Percentiles rank a stretch among this genome's conserved stretches.
Conservation (phyloP, 2,113 vertebrate genomes). For the Anoura caudifer region DNA sequence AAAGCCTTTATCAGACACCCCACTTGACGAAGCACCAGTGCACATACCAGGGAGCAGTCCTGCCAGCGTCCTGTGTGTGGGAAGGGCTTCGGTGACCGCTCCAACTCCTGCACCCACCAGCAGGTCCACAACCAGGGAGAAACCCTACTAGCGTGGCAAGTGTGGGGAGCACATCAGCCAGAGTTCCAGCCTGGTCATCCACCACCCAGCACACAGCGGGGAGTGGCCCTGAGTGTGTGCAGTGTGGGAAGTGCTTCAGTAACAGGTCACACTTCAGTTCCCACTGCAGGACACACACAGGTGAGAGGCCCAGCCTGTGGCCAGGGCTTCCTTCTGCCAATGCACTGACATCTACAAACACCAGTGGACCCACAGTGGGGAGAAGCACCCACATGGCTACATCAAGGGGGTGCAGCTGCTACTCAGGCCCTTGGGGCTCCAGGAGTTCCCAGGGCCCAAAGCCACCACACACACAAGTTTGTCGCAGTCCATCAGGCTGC, state of each 20-base stretch:
- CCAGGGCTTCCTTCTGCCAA: conserved; percentile 85
- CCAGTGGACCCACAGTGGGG: conserved; percentile 74
- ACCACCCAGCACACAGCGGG: conserved; percentile 14
- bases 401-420: neutral
- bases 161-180: conserved; percentile 38
- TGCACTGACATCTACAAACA: conserved; percentile 84
- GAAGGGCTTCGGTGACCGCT: conserved; percentile 46
- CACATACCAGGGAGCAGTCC: conserved; percentile 73
- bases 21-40: conserved; percentile 47
- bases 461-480: neutral
- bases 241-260: conserved; percentile 41
- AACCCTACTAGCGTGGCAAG: neutral
- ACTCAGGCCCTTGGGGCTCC: neutral
- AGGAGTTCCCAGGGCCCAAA: neutral
- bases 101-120: conserved; percentile 47
- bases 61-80: conserved; percentile 77
- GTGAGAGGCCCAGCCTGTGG: conserved; percentile 81
- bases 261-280: conserved; percentile 56
- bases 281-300: conserved; percentile 67
- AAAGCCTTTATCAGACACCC: conserved; percentile 39
- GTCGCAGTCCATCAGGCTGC: neutral
- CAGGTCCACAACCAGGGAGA: conserved; percentile 42
- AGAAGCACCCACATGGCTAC: neutral
- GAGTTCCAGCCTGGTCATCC: conserved; percentile 43
- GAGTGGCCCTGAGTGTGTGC: conserved; percentile 46